These are phyloP conservation scores for Stenchaetothrips biformis DNA, from an alignment of 2,888 invertebrate species.

Conservation along the genomic window DNA sequence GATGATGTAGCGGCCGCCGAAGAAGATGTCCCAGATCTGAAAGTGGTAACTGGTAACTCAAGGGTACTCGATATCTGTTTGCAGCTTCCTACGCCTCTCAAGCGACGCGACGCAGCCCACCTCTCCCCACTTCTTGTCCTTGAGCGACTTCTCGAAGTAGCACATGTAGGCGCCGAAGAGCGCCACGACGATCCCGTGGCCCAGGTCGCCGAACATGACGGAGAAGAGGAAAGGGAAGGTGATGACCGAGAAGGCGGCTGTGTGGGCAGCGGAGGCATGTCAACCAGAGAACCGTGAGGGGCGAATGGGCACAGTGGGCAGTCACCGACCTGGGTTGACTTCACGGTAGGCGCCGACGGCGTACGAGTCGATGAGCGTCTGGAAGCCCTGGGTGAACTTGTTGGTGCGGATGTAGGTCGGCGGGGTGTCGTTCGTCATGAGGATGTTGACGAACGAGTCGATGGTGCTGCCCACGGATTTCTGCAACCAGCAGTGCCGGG, in stretches of 20 bases:
- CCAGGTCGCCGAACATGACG: slow-evolving; percentile 60
- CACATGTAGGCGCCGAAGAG: slow-evolving; percentile 78
- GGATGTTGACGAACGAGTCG: slow-evolving; percentile 84
- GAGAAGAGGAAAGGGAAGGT: slow-evolving; percentile 59
- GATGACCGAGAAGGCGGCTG: slow-evolving; percentile 56
- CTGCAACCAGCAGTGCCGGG: slow-evolving; percentile 42
- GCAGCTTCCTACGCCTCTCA: too few species aligned
- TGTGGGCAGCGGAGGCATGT: too few species aligned
- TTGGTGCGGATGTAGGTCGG: slow-evolving; percentile 90
- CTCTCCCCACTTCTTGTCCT: slow-evolving; percentile 61
- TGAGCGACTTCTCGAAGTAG: slow-evolving; percentile 67
- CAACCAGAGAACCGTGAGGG: too few species aligned
- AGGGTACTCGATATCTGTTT: too few species aligned
- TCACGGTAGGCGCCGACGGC: slow-evolving; percentile 89
- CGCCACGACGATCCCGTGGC: slow-evolving; percentile 69
- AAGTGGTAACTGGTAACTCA: slow-evolving; percentile 37
- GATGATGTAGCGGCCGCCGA: slow-evolving; percentile 72
- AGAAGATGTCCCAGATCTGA: slow-evolving; percentile 69
- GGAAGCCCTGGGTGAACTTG: slow-evolving; percentile 88
- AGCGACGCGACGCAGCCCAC: slow-evolving; percentile 34
- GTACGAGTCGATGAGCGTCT: slow-evolving; percentile 87
- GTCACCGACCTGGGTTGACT: slow-evolving; percentile 70
- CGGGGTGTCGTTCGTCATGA: slow-evolving; percentile 54
- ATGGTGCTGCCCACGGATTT: slow-evolving; percentile 74
- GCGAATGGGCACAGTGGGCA: too few species aligned